Percentiles rank a stretch among this genome's conserved stretches.
phyloP scores from a whole-genome alignment of 2,113 vertebrate genomes.

The Sphaerodactylus townsendi region DNA sequence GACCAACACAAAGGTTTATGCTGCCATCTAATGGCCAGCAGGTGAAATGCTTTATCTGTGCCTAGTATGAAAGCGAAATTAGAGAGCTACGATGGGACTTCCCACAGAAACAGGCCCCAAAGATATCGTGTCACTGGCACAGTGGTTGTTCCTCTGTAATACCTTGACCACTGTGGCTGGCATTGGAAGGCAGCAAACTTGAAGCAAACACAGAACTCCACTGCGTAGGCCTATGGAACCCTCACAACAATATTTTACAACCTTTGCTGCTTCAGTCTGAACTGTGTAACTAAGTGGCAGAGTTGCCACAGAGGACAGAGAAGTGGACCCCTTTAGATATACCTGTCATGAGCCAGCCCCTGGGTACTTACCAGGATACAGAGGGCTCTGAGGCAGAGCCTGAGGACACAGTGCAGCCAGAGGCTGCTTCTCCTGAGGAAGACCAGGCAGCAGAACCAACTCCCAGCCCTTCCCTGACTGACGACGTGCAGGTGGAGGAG shows the following conservation, averaged over 20 bases:
- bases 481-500: too few relatives aligned
- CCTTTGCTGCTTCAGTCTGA: too few relatives aligned
- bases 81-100: not conserved
- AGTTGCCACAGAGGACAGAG: not conserved
- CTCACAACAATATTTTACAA: not conserved
- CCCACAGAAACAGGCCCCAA: not conserved
- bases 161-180: not conserved
- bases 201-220: not conserved
- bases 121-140: not conserved
- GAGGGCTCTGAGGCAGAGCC: too few relatives aligned
- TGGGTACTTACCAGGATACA: too few relatives aligned
- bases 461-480: too few relatives aligned
- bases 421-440: too few relatives aligned
- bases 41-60: not conserved
- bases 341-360: too few relatives aligned
- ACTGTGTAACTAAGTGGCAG: not conserved
- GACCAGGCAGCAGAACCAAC: too few relatives aligned
- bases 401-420: too few relatives aligned
- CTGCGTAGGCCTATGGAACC: not conserved
- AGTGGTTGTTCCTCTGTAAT: not conserved
- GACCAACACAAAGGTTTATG: not conserved
- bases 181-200: not conserved
- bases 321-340: not conserved
- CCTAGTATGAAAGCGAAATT: not conserved
- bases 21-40: slow-evolving; percentile 13